Conservation (phyloP, 2,113 vertebrate species). For the Athene cunicularia region DNA sequence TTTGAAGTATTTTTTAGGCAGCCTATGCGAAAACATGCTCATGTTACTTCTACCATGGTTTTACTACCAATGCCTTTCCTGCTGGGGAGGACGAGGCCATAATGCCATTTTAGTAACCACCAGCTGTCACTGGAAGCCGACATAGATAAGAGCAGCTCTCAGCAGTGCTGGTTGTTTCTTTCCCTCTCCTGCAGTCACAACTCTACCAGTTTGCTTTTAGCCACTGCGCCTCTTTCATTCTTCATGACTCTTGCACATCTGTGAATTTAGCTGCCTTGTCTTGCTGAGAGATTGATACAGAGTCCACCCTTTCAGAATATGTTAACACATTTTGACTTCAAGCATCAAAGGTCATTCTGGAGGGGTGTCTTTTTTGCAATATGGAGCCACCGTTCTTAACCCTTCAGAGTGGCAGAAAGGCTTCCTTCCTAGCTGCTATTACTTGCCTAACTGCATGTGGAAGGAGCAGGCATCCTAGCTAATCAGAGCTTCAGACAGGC, state of each 20-base stretch:
- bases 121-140: background rate
- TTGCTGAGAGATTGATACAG: background rate
- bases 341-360: background rate
- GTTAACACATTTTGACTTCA: background rate
- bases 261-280: background rate
- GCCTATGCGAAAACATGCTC: background rate
- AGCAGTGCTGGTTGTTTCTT: background rate
- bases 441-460: background rate
- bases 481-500: slow-evolving; percentile 26
- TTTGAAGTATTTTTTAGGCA: background rate
- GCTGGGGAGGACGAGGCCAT: background rate
- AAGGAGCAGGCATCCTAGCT: background rate
- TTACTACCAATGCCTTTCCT: background rate
- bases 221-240: background rate
- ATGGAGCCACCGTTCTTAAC: background rate
- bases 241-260: background rate
- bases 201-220: background rate
- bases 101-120: background rate
- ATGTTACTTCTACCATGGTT: background rate
- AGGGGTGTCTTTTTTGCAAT: background rate
- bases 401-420: background rate
- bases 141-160: background rate
- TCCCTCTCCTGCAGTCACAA: background rate
- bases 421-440: background rate
- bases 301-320: background rate